A percentile compares a stretch with the other conserved stretches of the same genome.
These are phyloP conservation scores for Amphipyra berbera DNA, from an alignment of 2,888 invertebrate species.

Conservation along the genomic window DNA sequence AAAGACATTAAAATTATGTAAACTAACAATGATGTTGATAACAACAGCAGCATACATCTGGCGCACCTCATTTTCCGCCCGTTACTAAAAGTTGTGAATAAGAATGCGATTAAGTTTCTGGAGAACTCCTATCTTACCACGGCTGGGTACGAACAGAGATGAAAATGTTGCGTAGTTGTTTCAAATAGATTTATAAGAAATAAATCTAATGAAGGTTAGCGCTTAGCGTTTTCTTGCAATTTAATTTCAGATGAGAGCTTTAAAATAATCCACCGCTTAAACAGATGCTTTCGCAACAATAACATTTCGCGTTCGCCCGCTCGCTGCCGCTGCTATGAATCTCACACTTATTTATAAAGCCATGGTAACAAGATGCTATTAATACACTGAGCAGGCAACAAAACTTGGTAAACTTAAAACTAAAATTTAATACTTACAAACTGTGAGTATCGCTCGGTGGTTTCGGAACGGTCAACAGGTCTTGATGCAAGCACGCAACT, in stretches of 20 bases:
- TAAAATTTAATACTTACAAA: conserved; percentile 73
- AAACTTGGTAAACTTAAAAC: conserved; percentile 48
- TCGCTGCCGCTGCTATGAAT: conserved; percentile 55
- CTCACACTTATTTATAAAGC: conserved; percentile 65
- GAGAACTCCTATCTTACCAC: neutral
- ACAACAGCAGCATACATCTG: neutral
- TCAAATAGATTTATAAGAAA: neutral
- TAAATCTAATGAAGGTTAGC: conserved; percentile 10
- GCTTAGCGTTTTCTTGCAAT: conserved; percentile 36
- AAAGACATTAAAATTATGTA: no score
- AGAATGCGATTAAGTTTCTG: conserved; percentile 12
- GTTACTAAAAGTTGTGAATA: conserved; percentile 19
- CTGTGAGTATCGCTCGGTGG: conserved; percentile 75
- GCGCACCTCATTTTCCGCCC: neutral
- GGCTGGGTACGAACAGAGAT: neutral
- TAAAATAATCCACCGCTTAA: conserved; percentile 53
- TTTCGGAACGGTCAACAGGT: conserved; percentile 73
- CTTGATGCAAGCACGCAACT: conserved; percentile 77
- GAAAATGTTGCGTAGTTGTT: neutral
- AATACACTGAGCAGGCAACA: conserved; percentile 45
- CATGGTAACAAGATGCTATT: conserved; percentile 55
- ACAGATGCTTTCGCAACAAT: conserved; percentile 69
- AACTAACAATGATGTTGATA: neutral
- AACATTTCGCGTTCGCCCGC: conserved; percentile 64
- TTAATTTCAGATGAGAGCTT: conserved; percentile 29